Evolutionary conservation across 2,888 invertebrate species (phyloP).

Genomic region (Gortyna flavago): DNA sequence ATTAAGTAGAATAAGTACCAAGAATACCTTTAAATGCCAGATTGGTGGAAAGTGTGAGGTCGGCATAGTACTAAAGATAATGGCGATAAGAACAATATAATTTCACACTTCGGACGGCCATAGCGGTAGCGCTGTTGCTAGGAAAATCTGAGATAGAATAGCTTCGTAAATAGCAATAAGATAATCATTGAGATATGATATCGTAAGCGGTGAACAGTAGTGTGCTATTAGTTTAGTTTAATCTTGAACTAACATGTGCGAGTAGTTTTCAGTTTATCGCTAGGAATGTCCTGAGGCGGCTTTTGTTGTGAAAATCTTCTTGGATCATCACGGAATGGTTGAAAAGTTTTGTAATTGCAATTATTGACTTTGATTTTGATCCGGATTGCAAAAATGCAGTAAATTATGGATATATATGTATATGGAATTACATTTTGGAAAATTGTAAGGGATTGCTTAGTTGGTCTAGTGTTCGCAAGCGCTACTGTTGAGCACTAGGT

Average conservation of each 20-base stretch:
- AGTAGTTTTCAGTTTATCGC: constrained; percentile 40
- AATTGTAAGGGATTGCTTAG: background rate
- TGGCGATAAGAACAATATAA: constrained; percentile 44
- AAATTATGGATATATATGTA: too few species aligned
- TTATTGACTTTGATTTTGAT: background rate
- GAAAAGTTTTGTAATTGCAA: background rate
- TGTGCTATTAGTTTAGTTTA: constrained; percentile 32
- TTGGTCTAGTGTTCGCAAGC: too few species aligned
- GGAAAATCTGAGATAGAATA: constrained; percentile 34
- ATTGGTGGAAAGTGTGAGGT: constrained; percentile 47
- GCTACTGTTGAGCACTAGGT: too few species aligned
- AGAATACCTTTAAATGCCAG: constrained; percentile 45
- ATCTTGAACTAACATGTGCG: constrained; percentile 30
- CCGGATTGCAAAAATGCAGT: too few species aligned
- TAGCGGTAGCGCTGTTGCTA: background rate
- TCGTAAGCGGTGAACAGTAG: constrained; percentile 53
- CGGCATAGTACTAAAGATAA: constrained; percentile 20
- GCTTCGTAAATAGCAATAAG: constrained; percentile 52
- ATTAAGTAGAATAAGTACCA: constrained; percentile 44
- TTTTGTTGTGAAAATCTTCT: background rate
- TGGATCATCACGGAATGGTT: background rate
- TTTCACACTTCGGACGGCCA: constrained; percentile 19
- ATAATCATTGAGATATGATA: constrained; percentile 54
- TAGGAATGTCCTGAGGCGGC: background rate
- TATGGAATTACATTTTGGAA: background rate